Base-by-base conservation (phyloP, 2,113 vertebrate species). In the Polypterus bichir region DNA sequence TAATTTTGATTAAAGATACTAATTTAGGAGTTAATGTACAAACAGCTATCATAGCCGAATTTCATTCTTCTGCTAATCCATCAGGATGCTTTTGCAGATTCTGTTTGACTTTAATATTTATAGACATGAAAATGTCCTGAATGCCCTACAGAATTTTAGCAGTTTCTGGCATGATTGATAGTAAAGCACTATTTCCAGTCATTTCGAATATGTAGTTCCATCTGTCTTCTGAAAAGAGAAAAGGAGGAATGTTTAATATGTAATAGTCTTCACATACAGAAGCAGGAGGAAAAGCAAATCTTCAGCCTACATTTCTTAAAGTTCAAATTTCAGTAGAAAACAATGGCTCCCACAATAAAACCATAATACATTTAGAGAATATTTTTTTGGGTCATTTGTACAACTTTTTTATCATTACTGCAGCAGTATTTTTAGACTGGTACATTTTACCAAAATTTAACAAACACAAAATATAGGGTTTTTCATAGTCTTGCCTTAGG, bases 81-180 rank as follows among this genome's bases (percentile, higher is more conserved):
- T 85, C 80, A 81, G 74, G 77, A 83, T 71, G 70, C 74, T 86
- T 81, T 84, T 76, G 77, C 68, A 69, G 74, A 84, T 83, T 79
- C 81, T 81, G 79, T 83, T 80, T 84, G 73, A 80, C 83, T 87
- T 77, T 87, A 89, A 89, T 89, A 89, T 89, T 89, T 84, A 87
- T 86, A 82, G 80, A 80, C 79, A 83, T 78, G 78, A 82, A 83
- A 86, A 84, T 79, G 86, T 88, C 86, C 86, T 81, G 79, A 87
- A 87, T 86, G 86, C 78, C 88, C 86, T 89, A 83, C 83, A 87
- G 84, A 83, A 78, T 79, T 81, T 82, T 78, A 78, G 79, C 76
- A 74, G 79, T 83, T 76, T 79, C 78, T 77, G 74, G 70, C 64
- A 51, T 86, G 88, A 89, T 89, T 82, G 86, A 89, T 89, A 79